A percentile compares a stretch with the other conserved stretches of the same genome.
phyloP scores from a whole-genome alignment of 2,888 invertebrate species.

The Drosophila macrospina region DNA sequence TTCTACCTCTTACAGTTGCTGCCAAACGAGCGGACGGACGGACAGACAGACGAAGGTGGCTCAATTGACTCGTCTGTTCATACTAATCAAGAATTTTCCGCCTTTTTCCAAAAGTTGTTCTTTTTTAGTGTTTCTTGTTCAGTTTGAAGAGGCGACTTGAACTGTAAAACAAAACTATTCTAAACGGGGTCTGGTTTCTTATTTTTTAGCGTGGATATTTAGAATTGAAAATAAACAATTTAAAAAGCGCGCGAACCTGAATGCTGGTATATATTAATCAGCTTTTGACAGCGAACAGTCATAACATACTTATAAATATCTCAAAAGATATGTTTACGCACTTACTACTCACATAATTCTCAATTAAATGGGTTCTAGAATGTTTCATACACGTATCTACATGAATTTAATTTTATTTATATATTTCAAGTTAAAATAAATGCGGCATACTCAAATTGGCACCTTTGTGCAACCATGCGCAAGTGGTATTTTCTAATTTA shows the following conservation, averaged over 20 bases:
- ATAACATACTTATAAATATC: background rate
- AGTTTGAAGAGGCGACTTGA: slow-evolving; percentile 18
- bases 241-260: too few relatives aligned
- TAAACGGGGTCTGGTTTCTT: too few relatives aligned
- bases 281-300: slow-evolving; percentile 38
- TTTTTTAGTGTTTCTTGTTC: background rate
- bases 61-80: too few relatives aligned
- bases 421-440: background rate
- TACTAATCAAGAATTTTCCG: background rate
- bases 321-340: background rate
- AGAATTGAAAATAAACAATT: too few relatives aligned
- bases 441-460: slow-evolving; percentile 18
- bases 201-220: too few relatives aligned
- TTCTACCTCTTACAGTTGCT: too few relatives aligned
- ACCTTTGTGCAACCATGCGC: slow-evolving; percentile 46
- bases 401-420: background rate
- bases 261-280: slow-evolving; percentile 15
- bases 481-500: slow-evolving; percentile 30
- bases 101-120: background rate
- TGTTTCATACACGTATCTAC: background rate
- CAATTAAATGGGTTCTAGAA: background rate
- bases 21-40: too few relatives aligned
- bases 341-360: too few relatives aligned
- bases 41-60: too few relatives aligned
- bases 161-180: too few relatives aligned